Evolutionary conservation across 92 coral and sea anemone species (phyloP), one percentile per base, ranked within the genome.

Genomic region (Pocillopora grandis): DNA sequence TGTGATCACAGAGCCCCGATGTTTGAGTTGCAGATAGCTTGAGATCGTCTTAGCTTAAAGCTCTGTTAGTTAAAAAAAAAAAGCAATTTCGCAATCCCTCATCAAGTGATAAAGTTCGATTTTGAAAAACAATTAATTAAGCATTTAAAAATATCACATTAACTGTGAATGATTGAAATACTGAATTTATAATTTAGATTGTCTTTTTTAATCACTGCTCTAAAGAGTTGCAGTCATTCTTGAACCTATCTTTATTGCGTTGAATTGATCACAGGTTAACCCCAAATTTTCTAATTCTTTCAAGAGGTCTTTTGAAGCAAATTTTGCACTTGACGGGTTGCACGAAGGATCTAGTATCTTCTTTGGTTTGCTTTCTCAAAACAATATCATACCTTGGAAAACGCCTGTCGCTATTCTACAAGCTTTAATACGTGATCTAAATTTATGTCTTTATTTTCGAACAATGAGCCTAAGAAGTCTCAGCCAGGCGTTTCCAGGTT

Each of bases 111-210:
- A 70, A 36, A 70, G 42, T 70, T 42, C 52, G 8, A 42, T 42
- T 42, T 42, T 42, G 42, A 57, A 36, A 35, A 55, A 7, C 2
- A 48, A n/a, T 36, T 35, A 70, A 70, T 70, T 70, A 55, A 70
- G 75, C 75, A 70, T 70, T 70, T 70, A 70, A 70, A 36, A 37
- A 70, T 70, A 70, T 70, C 55, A 36, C 75, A 17, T 2, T 36
- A 35, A 19, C 42, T 20, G 21, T 16, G 21, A 52, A 16, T 12
- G 19, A 35, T 70, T 52, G 20, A 37, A 70, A 70, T 70, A 70
- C 75, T 70, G 75, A 70, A 70, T 21, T 70, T 35, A 9, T 19
- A 35, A 70, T 37, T 70, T 33, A 20, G 42, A 36, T 59, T 12
- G 62, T 12, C 16, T 16, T 16, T 59, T 70, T 37, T 49, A 33